Base-by-base conservation (phyloP, 2,888 invertebrate species). In the Venustoraphidia nigricollis region DNA sequence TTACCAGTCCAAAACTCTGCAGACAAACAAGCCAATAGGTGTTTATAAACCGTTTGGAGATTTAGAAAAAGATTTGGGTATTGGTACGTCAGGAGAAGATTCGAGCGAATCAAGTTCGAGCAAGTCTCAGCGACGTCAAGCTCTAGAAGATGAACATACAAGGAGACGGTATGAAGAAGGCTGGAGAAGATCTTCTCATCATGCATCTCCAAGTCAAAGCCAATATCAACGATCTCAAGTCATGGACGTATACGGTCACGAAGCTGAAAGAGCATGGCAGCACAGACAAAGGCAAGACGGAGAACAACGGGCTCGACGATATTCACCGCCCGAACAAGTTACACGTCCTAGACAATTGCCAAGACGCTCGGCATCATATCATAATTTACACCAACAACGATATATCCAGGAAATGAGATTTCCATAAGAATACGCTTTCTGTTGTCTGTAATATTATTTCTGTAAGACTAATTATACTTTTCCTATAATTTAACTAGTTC, bases 21-120 rank as follows among this genome's bases (percentile, higher is more conserved):
- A 36, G 10, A 27, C 42, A 17, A 36, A 27, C 8, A 47, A 47
- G 37, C 47, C 47, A 9, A 11, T 47, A 1, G 37, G 53, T 54
- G 69, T 76, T 38, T 78, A 76, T 51, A 77, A 77, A 60, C 75
- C 73, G 17, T 81, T 76, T 52, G 76, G 76, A 2, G 80, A 80
- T 44, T 75, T 79, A 50, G 81, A 81, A 39, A 86, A 86, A 64
- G 88, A 89, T 62, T 67, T 84, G 46, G 88, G 88, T 0, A 70
- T 88, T 44, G 88, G 88, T 34, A 89, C 88, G 2, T 87, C 87
- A 0, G 86, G 86, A 10, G 88, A 89, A 60, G 87, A 88, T 57
- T 86, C 86, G 0, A 86, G 85, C 53, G 86, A 88, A 62, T 82
- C 82, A 54, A 83, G 84, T 55, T 81, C 84, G 1, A 83, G 82